Base-by-base conservation (phyloP, 2,113 vertebrate species). In the Colaptes auratus region DNA sequence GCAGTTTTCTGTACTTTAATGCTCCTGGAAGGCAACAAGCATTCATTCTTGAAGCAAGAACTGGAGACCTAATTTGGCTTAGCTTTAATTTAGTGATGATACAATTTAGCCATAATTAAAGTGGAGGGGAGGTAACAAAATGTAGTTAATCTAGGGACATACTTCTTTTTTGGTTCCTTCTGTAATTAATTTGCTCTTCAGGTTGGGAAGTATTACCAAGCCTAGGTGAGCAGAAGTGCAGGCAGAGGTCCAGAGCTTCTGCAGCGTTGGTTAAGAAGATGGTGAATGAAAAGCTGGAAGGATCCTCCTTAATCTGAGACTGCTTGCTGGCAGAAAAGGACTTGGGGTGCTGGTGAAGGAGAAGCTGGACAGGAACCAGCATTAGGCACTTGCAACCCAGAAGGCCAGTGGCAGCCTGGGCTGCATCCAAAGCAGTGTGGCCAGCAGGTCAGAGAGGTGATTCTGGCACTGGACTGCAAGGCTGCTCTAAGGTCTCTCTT, bases 61-160 rank as follows among this genome's bases (percentile, higher is more conserved):
- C 18, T 92, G 60, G 69, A 88, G 59, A 93, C 81, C 52, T 92
- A 93, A 97, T 96, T 96, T 50, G 60, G 75, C 33, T 91, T 87
- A 88, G 35, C 58, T 95, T 97, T 97, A 96, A 95, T 96, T 97
- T 95, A 93, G 74, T 81, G 44, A 80, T 50, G 82, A 95, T 97
- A 82, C 59, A 92, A 92, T 95, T 96, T 88, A 82, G 70, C 31
- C 92, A 82, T 90, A 97, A 97, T 93, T 95, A 96, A 97, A 96
- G 71, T 63, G 66, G 82, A 92, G 15, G 56, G 18, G 10, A 23
- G 64, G 71, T 50, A 91, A 89, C 15, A 69, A 88, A 95, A 94
- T 88, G 50, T 25, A 20, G 36, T 86, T 81, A 91, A 83, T 89
- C 91, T 39, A 85, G 52, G 33, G 39, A 23, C 64, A 74, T 61